Percentiles rank a stretch among this genome's conserved stretches.
Evolutionary conservation across 2,113 vertebrate species (phyloP).

Genomic region (Lophochroa leadbeateri): DNA sequence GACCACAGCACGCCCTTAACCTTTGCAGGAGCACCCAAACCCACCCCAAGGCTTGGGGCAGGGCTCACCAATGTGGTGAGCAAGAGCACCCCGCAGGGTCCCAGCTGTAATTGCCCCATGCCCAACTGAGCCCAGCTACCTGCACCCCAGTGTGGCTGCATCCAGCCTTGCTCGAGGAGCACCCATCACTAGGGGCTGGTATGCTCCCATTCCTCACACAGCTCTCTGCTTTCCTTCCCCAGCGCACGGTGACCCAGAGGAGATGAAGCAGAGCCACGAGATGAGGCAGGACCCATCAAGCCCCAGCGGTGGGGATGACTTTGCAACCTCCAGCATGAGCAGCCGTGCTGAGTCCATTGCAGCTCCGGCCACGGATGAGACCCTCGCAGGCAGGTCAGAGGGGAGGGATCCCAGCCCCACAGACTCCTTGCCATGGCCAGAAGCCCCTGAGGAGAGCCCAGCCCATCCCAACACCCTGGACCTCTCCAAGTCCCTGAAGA

Average conservation of each 20-base stretch:
- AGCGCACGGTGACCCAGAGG: neutral
- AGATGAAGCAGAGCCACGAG: neutral
- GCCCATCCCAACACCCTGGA: constrained; percentile 38
- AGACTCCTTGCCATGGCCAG: neutral
- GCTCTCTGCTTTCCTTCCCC: neutral
- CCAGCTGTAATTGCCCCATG: neutral
- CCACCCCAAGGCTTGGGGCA: neutral
- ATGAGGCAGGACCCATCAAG: rapidly evolving
- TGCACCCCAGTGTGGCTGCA: rapidly evolving
- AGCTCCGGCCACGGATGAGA: rapidly evolving
- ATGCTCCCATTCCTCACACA: neutral
- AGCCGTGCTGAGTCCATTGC: rapidly evolving
- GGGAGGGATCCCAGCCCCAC: neutral
- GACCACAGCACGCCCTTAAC: neutral
- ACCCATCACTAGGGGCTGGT: no score
- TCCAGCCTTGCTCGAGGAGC: neutral
- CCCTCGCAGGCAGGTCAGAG: rapidly evolving
- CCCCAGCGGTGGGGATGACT: rapidly evolving
- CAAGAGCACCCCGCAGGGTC: neutral
- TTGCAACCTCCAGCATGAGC: neutral
- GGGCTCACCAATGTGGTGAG: neutral
- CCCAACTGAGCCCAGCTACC: neutral
- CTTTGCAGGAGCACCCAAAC: neutral
- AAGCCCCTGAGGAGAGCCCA: neutral
- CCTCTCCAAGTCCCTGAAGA: neutral